phyloP scores from a whole-genome alignment of 2,888 invertebrate species.

The Leucoptera coffeella region DNA sequence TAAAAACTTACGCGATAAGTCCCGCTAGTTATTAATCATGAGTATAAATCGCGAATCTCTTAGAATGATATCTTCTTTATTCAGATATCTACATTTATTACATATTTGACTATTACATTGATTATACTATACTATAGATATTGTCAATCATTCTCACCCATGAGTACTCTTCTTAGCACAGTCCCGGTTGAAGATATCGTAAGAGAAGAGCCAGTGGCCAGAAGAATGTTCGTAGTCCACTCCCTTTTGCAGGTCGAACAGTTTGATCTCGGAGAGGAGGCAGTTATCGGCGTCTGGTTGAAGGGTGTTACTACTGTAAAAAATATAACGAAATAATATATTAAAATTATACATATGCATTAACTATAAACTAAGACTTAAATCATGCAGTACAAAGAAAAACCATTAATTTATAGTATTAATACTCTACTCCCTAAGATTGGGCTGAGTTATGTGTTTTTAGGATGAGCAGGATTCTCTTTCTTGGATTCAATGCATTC shows the following conservation, averaged over 20 bases:
- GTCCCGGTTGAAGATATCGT: conserved; percentile 70
- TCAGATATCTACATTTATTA: too few species aligned
- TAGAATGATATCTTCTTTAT: too few species aligned
- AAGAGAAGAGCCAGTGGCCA: conserved; percentile 69
- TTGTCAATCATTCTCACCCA: too few species aligned
- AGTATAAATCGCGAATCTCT: too few species aligned
- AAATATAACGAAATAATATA: conserved; percentile 74
- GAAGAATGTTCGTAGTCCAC: conserved; percentile 66
- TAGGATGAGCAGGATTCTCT: conserved; percentile 17
- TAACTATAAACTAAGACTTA: too few species aligned
- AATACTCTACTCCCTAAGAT: conserved; percentile 65
- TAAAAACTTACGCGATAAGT: too few species aligned
- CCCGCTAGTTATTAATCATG: too few species aligned
- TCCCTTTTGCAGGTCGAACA: conserved; percentile 66
- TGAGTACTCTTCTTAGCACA: conserved; percentile 56
- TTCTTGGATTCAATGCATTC: conserved; percentile 6
- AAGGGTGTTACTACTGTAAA: conserved; percentile 45
- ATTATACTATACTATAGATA: too few species aligned
- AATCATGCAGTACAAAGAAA: too few species aligned
- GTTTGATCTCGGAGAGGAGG: conserved; percentile 69
- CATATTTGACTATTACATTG: too few species aligned
- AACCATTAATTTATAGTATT: too few species aligned
- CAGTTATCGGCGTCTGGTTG: conserved; percentile 55
- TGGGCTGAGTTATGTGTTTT: conserved; percentile 62
- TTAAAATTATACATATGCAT: too few species aligned